Percentiles rank a stretch among this genome's conserved stretches.
Evolutionary conservation across 2,888 invertebrate species (phyloP).

Genomic region (Apamea anceps): DNA sequence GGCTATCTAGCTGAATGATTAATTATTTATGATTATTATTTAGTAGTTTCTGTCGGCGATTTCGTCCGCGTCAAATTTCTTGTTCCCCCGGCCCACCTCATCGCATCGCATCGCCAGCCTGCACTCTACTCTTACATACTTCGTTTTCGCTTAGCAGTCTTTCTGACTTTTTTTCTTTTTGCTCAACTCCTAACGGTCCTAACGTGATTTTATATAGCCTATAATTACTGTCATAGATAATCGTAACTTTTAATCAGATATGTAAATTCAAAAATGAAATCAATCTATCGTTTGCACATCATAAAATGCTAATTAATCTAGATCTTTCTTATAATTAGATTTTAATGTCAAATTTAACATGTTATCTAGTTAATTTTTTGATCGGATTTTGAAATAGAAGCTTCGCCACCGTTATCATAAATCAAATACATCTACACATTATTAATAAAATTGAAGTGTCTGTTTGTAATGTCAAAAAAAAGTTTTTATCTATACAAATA

Average conservation of each 20-base stretch:
- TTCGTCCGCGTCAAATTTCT: too few species aligned
- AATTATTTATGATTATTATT: too few species aligned
- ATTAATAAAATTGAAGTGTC: not conserved
- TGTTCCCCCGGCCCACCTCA: too few species aligned
- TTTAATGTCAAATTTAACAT: conserved; percentile 44
- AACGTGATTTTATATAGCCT: too few species aligned
- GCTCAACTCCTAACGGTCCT: too few species aligned
- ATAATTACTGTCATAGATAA: not conserved
- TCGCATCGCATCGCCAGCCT: too few species aligned
- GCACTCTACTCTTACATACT: too few species aligned
- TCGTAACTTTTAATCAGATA: conserved; percentile 12
- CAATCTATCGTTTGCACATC: not conserved
- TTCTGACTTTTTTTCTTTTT: too few species aligned
- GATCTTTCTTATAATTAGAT: conserved; percentile 10
- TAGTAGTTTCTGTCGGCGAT: too few species aligned
- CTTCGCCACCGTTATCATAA: conserved; percentile 7
- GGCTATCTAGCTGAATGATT: too few species aligned
- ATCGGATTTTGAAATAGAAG: conserved; percentile 33
- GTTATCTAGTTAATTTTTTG: not conserved
- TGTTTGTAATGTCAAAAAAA: too few species aligned
- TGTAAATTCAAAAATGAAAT: not conserved
- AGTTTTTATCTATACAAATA: not conserved
- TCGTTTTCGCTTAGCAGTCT: too few species aligned
- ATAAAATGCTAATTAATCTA: conserved; percentile 3
- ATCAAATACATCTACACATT: not conserved